Percentiles rank a stretch among this genome's conserved stretches.
phyloP scores from a whole-genome alignment of 2,888 invertebrate species.

The Taphrorychus bicolor region DNA sequence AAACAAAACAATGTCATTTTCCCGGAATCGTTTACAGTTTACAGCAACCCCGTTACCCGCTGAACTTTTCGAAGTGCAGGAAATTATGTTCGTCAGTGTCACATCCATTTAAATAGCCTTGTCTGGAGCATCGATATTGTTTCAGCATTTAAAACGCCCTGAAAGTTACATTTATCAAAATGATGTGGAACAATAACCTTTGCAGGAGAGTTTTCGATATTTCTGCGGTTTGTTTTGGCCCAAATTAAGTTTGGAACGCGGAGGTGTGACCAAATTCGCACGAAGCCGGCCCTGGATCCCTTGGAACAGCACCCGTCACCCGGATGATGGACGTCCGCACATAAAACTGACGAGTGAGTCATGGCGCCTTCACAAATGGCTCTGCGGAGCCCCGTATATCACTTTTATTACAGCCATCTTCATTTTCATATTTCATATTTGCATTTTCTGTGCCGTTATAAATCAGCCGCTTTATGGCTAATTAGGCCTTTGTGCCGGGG shows the following conservation, averaged over 20 bases:
- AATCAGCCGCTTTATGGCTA: conserved; percentile 72
- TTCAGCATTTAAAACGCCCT: background rate
- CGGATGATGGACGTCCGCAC: conserved; percentile 74
- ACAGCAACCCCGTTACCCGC: conserved; percentile 12
- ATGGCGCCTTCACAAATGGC: conserved; percentile 74
- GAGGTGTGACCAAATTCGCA: no score
- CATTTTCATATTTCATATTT: conserved; percentile 69
- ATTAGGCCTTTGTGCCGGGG: conserved; percentile 64
- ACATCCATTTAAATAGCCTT: conserved; percentile 19
- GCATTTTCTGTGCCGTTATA: conserved; percentile 68
- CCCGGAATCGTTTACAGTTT: conserved; percentile 13
- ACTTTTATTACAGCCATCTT: conserved; percentile 77
- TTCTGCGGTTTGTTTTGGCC: background rate
- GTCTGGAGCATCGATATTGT: conserved; percentile 9
- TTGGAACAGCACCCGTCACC: conserved; percentile 64
- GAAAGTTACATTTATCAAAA: conserved; percentile 7
- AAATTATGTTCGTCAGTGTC: conserved; percentile 28
- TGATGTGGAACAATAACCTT: background rate
- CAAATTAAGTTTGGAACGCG: no score
- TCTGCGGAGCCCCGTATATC: conserved; percentile 80
- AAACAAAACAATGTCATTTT: background rate
- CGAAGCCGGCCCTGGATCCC: conserved; percentile 19
- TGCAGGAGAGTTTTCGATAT: background rate
- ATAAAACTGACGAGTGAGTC: conserved; percentile 78
- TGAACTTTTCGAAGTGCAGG: conserved; percentile 20